These are phyloP conservation scores for Cephus spinipes DNA, from an alignment of 2,888 invertebrate genomes.

Conservation along the genomic window DNA sequence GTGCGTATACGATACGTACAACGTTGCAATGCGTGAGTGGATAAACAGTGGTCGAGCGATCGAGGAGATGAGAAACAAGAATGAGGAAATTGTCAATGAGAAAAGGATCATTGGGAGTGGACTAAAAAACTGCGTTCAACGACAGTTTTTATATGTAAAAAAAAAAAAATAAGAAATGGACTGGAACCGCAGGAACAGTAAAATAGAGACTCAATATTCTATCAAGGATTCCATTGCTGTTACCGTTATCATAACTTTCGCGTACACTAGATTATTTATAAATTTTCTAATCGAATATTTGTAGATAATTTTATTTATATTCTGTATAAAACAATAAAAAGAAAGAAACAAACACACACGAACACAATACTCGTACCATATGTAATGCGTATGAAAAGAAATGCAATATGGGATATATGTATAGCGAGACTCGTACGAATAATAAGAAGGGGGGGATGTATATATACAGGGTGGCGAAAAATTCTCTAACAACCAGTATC, in stretches of 20 bases:
- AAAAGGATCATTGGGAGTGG: not conserved
- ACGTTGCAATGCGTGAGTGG: not conserved
- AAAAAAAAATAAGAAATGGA: not conserved
- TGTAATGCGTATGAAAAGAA: constrained; percentile 7
- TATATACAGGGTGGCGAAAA: constrained; percentile 15
- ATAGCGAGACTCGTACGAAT: not conserved
- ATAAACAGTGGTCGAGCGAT: not conserved
- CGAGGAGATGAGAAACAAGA: not conserved
- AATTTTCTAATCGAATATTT: constrained; percentile 28
- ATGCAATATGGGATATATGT: constrained; percentile 10
- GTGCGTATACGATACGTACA: not conserved
- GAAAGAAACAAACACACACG: constrained; percentile 11
- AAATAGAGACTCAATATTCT: not conserved
- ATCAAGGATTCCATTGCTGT: constrained; percentile 7
- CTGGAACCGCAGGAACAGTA: not conserved
- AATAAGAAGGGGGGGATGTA: not conserved
- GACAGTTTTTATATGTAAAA: not conserved
- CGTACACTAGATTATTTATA: constrained; percentile 29
- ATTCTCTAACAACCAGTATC: constrained; percentile 13
- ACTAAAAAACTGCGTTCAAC: not conserved
- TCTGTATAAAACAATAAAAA: constrained; percentile 28
- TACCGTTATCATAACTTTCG: constrained; percentile 26
- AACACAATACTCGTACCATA: constrained; percentile 12
- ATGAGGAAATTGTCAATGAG: not conserved
- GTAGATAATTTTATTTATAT: constrained; percentile 43